phyloP scores from a whole-genome alignment of 1,140 invertebrate genomes.

The Leptinotarsa lineolata region DNA sequence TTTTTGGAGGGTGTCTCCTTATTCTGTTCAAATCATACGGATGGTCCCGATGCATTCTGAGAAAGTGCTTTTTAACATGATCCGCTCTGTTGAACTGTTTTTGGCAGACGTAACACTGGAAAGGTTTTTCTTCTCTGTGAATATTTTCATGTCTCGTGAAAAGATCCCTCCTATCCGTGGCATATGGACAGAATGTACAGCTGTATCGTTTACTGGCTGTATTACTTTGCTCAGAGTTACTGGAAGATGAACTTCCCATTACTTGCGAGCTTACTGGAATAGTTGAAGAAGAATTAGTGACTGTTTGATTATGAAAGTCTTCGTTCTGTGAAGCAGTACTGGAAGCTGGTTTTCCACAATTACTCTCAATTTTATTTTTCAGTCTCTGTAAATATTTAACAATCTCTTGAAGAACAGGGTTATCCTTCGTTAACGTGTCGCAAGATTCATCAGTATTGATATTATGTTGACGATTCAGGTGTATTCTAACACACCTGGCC shows the following conservation, averaged over 20 bases:
- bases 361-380: conserved; percentile 65
- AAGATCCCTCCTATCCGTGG: conserved; percentile 88
- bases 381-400: conserved; percentile 71
- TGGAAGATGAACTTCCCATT: conserved; percentile 36
- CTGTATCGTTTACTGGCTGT: conserved; percentile 73
- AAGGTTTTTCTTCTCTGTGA: conserved; percentile 90
- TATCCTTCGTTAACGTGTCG: conserved; percentile 67
- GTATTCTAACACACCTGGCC: conserved; percentile 75
- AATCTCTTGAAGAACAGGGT: conserved; percentile 75
- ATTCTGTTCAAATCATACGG: conserved; percentile 85
- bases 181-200: conserved; percentile 85
- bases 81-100: conserved; percentile 94
- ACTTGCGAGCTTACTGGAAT: conserved; percentile 38
- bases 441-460: conserved; percentile 64
- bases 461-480: conserved; percentile 71
- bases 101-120: conserved; percentile 88
- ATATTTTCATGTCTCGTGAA: conserved; percentile 96
- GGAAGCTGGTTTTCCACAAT: conserved; percentile 37
- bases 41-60: conserved; percentile 86
- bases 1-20: conserved; percentile 62
- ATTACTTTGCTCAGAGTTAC: conserved; percentile 49
- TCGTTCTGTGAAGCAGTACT: conserved; percentile 31
- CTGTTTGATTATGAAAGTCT: conserved; percentile 33
- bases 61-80: conserved; percentile 92
- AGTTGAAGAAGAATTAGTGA: conserved; percentile 43